Evolutionary conservation across 2,797 vertebrate genomes (phyloP).

Genomic region (Merluccius polli): DNA sequence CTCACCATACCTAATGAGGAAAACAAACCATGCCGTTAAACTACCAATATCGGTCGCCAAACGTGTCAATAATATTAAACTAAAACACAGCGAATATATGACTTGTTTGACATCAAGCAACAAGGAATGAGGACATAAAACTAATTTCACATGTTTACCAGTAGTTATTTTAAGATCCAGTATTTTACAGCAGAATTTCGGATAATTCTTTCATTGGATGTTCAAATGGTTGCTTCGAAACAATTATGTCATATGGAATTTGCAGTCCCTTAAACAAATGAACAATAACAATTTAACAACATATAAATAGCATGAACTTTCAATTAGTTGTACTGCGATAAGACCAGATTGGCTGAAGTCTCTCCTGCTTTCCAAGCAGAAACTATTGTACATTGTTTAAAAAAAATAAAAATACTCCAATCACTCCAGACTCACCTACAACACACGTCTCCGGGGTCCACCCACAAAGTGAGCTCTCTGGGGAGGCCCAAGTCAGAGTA

Average conservation of each 20-base stretch:
- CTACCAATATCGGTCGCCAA: not conserved
- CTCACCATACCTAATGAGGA: constrained; percentile 66
- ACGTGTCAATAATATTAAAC: not conserved
- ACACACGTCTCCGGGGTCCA: constrained; percentile 74
- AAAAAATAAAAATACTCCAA: not conserved
- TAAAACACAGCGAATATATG: not conserved
- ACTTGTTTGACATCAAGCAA: no score
- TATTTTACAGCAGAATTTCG: not conserved
- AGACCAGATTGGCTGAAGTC: not conserved
- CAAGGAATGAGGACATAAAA: not conserved
- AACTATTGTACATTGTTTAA: not conserved
- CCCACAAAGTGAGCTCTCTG: constrained; percentile 71
- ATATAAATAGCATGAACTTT: not conserved
- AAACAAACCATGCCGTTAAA: not conserved
- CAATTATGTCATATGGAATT: not conserved
- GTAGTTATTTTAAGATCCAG: not conserved
- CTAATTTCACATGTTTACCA: not conserved
- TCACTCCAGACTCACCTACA: constrained; percentile 64
- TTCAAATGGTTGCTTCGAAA: not conserved
- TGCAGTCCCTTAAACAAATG: not conserved
- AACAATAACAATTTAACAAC: not conserved
- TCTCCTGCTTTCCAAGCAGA: no score
- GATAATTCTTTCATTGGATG: not conserved
- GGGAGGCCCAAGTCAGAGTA: constrained; percentile 68
- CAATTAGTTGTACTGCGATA: not conserved